Evolutionary conservation across 1,140 invertebrate species (phyloP), one percentile per base, ranked within the genome.

Genomic region (Dreissena rostriformis): DNA sequence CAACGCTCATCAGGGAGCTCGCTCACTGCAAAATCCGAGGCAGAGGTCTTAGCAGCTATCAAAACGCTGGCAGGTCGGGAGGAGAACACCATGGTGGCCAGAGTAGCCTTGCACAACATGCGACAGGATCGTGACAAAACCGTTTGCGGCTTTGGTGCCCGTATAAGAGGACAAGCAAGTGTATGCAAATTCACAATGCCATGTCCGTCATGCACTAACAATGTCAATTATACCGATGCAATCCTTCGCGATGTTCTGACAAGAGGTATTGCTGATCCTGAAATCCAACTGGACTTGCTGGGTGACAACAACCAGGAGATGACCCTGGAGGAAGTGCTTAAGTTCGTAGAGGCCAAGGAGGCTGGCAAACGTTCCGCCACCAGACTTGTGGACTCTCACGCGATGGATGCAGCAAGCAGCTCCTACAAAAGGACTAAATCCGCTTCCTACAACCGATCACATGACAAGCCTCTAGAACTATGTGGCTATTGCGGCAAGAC

Each of bases 1-100:
- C 87, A 67, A n/a, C 52, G 86, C 7, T 17, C 66, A 51, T 22
- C 76, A 24, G 76, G 86, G 29, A 77, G 76, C 26, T 52, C n/a
- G 24, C 75, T 88, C 8, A 72, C 74, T 15, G 57, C 61, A n/a
- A 85, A 82, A 73, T 66, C 73, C 7, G 79, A 79, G 49, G 72
- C 72, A 29, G 76, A 87, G 15, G 79, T 88, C 17, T 26, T 86
- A 22, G 53, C 28, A 15, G 81, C 84, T 15, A 87, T 88, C 17
- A 26, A 68, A 49, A 79, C 22, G 61, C 79, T 87, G 22, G 87
- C 86, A 17, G 85, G 74, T 22, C 65, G 61, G 19, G 39, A 82
- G 19, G 77, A 87, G 65, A 87, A 84, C 53, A 72, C 82, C 11
- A 82, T 88, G 76, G 87, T 86, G 2, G 83, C 83, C 28, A n/a